Evolutionary conservation across 2,113 vertebrate species (phyloP).

Genomic region (Phaethon lepturus): DNA sequence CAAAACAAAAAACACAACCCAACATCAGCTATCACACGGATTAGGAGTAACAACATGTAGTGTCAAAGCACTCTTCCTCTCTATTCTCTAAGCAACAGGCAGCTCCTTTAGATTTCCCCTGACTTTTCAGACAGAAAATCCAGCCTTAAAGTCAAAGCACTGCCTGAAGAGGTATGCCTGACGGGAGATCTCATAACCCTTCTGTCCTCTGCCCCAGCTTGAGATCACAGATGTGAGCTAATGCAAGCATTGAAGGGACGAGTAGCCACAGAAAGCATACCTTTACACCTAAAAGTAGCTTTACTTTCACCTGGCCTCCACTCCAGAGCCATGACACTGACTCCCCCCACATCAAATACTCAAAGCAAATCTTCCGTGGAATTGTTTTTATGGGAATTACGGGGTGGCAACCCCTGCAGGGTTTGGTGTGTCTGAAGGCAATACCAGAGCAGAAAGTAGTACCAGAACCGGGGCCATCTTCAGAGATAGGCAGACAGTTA

Average conservation of each 20-base stretch:
- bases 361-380: not conserved
- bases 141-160: not conserved
- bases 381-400: not conserved
- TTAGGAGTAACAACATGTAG: not conserved
- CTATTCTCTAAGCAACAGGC: conserved; percentile 6
- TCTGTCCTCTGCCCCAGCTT: not conserved
- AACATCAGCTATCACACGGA: not conserved
- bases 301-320: not conserved
- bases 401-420: not conserved
- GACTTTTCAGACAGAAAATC: not conserved
- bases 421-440: not conserved
- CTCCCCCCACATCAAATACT: not conserved
- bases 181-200: not conserved
- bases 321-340: not conserved
- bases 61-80: not conserved
- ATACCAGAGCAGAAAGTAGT: not conserved
- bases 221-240: not conserved
- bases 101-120: not conserved
- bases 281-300: not conserved
- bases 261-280: not conserved
- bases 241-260: not conserved
- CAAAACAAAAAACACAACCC: not conserved
- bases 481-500: not conserved
- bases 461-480: not conserved
- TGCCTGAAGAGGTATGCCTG: not conserved